These are phyloP conservation scores for Trididemnum nubilum DNA, from an alignment of 23 tunicate species.

Conservation along the genomic window DNA sequence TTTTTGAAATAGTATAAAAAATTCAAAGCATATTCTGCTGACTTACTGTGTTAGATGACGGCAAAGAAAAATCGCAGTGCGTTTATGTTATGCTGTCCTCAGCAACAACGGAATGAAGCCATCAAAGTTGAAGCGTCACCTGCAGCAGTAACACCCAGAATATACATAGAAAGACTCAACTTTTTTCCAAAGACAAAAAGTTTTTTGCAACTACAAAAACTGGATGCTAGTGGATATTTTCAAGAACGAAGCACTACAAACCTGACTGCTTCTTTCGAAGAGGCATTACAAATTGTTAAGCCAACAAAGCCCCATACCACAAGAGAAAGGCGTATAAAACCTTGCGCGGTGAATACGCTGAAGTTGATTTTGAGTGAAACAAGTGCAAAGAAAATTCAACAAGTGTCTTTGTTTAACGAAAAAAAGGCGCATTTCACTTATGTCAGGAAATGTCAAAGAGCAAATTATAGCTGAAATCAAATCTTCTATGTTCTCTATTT, in stretches of 20 bases:
- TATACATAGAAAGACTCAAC: slow-evolving; percentile 11
- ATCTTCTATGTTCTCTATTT: slow-evolving; percentile 38
- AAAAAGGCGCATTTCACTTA: not conserved
- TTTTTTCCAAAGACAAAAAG: slow-evolving; percentile 17
- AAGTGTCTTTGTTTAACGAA: slow-evolving; percentile 31
- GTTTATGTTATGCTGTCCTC: slow-evolving; percentile 37
- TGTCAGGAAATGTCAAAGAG: slow-evolving; percentile 39
- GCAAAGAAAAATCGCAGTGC: slow-evolving; percentile 23
- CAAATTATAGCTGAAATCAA: slow-evolving; percentile 32
- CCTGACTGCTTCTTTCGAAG: slow-evolving; percentile 27
- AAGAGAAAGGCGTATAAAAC: slow-evolving; percentile 26
- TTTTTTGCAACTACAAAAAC: slow-evolving; percentile 28
- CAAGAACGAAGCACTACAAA: slow-evolving; percentile 36
- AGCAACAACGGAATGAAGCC: slow-evolving; percentile 34
- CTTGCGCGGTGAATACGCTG: slow-evolving; percentile 21
- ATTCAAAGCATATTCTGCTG: no score
- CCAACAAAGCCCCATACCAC: slow-evolving; percentile 26
- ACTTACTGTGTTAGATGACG: slow-evolving; percentile 23
- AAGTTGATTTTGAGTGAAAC: slow-evolving; percentile 38
- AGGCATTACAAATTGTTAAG: slow-evolving; percentile 37
- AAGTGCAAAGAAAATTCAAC: slow-evolving; percentile 21
- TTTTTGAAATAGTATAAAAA: no score
- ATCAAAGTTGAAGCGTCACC: slow-evolving; percentile 35
- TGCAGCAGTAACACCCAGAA: slow-evolving; percentile 32
- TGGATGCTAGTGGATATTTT: slow-evolving; percentile 31